phyloP scores from a whole-genome alignment of 2,113 vertebrate genomes.

The Ctenomys sociabilis region DNA sequence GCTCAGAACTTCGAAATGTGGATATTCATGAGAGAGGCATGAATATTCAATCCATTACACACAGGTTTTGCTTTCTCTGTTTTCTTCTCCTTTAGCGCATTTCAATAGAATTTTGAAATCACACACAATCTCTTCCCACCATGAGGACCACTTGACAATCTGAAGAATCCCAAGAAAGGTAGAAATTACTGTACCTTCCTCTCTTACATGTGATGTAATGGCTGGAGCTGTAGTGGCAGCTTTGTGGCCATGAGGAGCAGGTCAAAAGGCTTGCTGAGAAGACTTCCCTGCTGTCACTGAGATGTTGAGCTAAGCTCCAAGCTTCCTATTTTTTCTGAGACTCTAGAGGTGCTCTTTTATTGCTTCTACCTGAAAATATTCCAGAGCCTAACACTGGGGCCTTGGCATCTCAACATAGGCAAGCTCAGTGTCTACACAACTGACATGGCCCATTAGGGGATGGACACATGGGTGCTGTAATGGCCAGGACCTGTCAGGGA shows the following conservation, averaged over 20 bases:
- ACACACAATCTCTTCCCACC: neutral
- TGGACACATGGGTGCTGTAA: neutral
- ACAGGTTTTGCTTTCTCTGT: neutral
- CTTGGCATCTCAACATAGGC: neutral
- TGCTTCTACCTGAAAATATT: neutral
- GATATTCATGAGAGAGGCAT: neutral
- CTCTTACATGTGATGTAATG: neutral
- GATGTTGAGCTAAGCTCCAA: no score
- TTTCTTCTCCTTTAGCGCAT: neutral
- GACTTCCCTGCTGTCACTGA: neutral
- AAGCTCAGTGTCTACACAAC: neutral
- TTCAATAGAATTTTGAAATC: neutral
- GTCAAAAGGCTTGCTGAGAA: neutral
- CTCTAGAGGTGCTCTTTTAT: neutral
- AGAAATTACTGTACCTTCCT: neutral
- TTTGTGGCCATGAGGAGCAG: neutral
- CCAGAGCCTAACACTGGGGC: neutral
- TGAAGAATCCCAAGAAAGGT: neutral
- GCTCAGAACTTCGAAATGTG: neutral
- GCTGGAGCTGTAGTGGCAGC: neutral
- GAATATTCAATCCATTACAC: neutral
- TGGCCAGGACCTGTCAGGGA: accelerated
- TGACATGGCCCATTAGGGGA: no score
- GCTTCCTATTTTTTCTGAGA: neutral
- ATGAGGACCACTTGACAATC: neutral